Percentiles rank a stretch among this genome's conserved stretches.
Conservation (phyloP, 2,797 vertebrate species). For the Brachyrhaphis roseni region DNA sequence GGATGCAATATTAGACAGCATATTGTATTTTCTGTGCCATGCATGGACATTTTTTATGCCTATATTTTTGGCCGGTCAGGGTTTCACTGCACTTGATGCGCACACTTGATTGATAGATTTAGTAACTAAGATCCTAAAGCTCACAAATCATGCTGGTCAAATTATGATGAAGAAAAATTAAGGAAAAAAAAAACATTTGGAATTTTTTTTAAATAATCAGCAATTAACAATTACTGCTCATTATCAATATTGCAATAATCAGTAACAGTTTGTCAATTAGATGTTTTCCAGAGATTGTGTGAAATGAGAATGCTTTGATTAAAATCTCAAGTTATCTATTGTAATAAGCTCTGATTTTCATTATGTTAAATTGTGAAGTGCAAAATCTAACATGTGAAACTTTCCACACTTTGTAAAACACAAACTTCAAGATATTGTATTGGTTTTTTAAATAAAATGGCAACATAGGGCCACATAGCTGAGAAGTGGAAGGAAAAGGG, state of each 20-base stretch:
- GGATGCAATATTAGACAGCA: neutral
- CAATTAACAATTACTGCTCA: too few relatives aligned
- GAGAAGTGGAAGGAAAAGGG: neutral
- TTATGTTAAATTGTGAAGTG: neutral
- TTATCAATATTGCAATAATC: neutral
- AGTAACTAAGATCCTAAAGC: neutral
- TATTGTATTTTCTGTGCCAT: neutral
- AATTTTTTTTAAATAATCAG: too few relatives aligned
- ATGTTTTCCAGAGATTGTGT: neutral
- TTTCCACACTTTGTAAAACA: neutral
- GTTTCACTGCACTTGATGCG: neutral
- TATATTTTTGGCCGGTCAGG: neutral
- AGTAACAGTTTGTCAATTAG: neutral
- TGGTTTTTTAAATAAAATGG: neutral
- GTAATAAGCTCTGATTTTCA: neutral
- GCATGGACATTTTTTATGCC: neutral
- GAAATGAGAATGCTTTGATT: neutral
- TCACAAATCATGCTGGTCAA: neutral
- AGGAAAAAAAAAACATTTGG: neutral
- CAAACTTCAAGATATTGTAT: neutral
- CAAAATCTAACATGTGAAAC: neutral
- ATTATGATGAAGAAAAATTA: neutral
- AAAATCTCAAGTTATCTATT: neutral
- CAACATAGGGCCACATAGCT: neutral
- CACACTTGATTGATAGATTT: neutral